Evolutionary conservation across 2,797 vertebrate genomes (phyloP).

Genomic region (Melanotaenia maccullochi): DNA sequence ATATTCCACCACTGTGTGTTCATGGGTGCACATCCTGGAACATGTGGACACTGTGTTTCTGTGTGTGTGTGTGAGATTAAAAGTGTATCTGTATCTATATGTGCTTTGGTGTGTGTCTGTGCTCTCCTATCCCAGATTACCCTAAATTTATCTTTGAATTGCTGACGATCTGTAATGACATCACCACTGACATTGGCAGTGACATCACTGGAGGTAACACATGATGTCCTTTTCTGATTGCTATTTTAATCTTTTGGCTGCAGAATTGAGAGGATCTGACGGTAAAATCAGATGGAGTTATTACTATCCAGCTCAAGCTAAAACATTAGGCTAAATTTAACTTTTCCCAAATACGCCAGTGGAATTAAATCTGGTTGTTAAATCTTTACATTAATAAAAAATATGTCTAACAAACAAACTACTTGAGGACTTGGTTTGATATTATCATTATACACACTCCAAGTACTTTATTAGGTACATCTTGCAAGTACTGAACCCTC

Average conservation of each 20-base stretch:
- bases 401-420: neutral
- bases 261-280: constrained; percentile 34
- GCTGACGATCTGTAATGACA: constrained; percentile 54
- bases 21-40: constrained; percentile 2
- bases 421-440: neutral
- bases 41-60: constrained; percentile 6
- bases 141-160: constrained; percentile 68
- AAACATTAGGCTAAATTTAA: neutral
- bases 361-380: neutral
- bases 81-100: constrained; percentile 48
- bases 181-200: constrained; percentile 48
- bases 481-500: no score
- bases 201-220: constrained; percentile 52
- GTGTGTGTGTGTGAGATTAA: constrained; percentile 31
- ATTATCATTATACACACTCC: neutral
- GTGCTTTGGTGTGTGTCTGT: constrained; percentile 37
- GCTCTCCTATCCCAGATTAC: constrained; percentile 73
- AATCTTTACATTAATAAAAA: neutral
- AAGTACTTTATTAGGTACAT: neutral
- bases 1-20: constrained; percentile 12
- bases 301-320: neutral
- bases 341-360: neutral
- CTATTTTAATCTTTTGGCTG: constrained; percentile 55
- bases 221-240: constrained; percentile 64
- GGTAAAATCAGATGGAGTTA: constrained; percentile 14